Evolutionary conservation across 1,140 invertebrate species (phyloP).

Genomic region (Andricus grossulariae): DNA sequence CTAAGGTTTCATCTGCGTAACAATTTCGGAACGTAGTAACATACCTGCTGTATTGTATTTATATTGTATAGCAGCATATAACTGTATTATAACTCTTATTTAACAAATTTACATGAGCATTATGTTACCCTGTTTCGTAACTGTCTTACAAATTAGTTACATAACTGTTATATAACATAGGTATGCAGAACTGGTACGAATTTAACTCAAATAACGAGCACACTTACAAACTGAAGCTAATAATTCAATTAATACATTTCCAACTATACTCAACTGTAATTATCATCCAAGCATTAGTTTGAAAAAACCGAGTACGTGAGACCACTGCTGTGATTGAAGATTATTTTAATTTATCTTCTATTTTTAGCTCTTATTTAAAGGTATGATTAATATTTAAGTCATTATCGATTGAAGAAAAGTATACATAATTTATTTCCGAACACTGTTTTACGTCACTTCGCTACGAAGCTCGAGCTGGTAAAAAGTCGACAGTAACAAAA

Average conservation of each 20-base stretch:
- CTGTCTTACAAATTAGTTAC: not conserved
- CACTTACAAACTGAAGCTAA: not conserved
- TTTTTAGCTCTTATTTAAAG: not conserved
- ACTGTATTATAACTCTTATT: not conserved
- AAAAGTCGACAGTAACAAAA: slow-evolving; percentile 34
- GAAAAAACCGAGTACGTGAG: slow-evolving; percentile 10
- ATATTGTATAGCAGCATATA: slow-evolving; percentile 20
- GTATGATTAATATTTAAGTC: slow-evolving; percentile 1
- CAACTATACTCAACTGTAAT: slow-evolving; percentile 16
- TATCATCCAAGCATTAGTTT: not conserved
- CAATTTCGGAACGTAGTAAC: slow-evolving; percentile 16
- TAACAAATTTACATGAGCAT: too few relatives aligned
- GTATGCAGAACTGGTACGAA: slow-evolving; percentile 8
- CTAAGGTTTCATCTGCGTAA: not conserved
- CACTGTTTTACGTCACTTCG: slow-evolving; percentile 4
- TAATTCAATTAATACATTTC: slow-evolving; percentile 23
- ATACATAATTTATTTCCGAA: not conserved
- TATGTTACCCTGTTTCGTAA: not conserved
- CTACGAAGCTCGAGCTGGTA: slow-evolving; percentile 24
- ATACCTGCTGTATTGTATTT: slow-evolving; percentile 1
- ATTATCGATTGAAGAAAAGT: not conserved
- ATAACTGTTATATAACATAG: slow-evolving; percentile 7
- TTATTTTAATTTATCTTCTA: not conserved
- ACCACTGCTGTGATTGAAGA: slow-evolving; percentile 25
- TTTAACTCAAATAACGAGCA: slow-evolving; percentile 13